A percentile compares a stretch with the other conserved stretches of the same genome.
These are phyloP conservation scores for Perdita meconis DNA, from an alignment of 2,888 invertebrate species.

Conservation along the genomic window DNA sequence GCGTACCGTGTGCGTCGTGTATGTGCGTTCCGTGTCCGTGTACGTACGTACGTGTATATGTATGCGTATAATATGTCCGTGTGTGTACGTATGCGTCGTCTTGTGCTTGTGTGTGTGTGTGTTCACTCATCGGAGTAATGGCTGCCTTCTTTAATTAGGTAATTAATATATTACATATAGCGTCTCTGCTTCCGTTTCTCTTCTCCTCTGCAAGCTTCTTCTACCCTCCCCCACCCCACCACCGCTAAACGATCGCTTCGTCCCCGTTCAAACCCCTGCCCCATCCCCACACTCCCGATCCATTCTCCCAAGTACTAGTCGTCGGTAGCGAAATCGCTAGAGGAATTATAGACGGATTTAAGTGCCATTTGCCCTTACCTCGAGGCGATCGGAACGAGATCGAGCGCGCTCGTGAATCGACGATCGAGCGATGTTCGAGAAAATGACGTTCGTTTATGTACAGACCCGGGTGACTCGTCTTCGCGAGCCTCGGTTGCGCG, in stretches of 20 bases:
- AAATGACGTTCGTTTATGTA: slow-evolving; percentile 42
- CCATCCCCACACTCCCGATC: slow-evolving; percentile 22
- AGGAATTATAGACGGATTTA: slow-evolving; percentile 74
- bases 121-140: slow-evolving; percentile 76
- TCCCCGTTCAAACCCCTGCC: slow-evolving; percentile 17
- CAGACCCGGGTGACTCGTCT: slow-evolving; percentile 16
- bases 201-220: slow-evolving; percentile 44
- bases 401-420: slow-evolving; percentile 44
- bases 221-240: slow-evolving; percentile 18
- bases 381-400: slow-evolving; percentile 61
- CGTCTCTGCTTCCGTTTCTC: slow-evolving; percentile 69
- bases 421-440: slow-evolving; percentile 38
- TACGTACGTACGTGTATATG: slow-evolving; percentile 32
- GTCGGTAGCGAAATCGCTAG: slow-evolving; percentile 65
- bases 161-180: slow-evolving; percentile 82
- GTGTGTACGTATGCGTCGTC: slow-evolving; percentile 51
- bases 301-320: slow-evolving; percentile 21
- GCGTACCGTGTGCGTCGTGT: too few species aligned
- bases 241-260: slow-evolving; percentile 3
- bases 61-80: too few species aligned
- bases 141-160: slow-evolving; percentile 79
- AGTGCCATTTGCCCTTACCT: slow-evolving; percentile 74
- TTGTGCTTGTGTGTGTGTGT: too few species aligned
- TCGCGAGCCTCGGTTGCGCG: slow-evolving; percentile 36
- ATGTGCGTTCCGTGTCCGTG: slow-evolving; percentile 18